A percentile compares a stretch with the other conserved stretches of the same genome.
Evolutionary conservation across 2,888 invertebrate genomes (phyloP).

Genomic region (Cistogaster globosa): DNA sequence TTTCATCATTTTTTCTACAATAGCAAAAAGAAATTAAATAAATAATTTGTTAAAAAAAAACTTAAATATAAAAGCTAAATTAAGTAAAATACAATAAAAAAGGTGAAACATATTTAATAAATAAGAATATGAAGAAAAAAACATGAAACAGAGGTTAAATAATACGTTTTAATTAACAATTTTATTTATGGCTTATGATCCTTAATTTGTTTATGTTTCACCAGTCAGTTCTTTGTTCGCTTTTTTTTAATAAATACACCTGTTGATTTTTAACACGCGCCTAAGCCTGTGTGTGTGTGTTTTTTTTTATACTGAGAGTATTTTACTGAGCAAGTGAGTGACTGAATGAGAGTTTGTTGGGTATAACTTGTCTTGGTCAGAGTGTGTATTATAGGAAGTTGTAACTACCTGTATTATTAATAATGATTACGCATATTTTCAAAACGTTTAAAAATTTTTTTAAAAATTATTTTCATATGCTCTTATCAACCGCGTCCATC

Average conservation of each 20-base stretch:
- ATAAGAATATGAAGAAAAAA: not conserved
- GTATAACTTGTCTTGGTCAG: conserved; percentile 30
- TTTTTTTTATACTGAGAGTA: not conserved
- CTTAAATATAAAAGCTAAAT: not conserved
- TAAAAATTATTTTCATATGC: conserved; percentile 17
- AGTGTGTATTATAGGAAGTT: conserved; percentile 45
- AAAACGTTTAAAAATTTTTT: conserved; percentile 50
- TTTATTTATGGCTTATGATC: conserved; percentile 30
- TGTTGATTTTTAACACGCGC: conserved; percentile 65
- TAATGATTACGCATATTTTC: conserved; percentile 63
- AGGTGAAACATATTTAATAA: not conserved
- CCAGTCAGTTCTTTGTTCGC: conserved; percentile 28
- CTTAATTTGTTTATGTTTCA: conserved; percentile 40
- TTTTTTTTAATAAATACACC: conserved; percentile 55
- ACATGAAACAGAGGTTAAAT: not conserved
- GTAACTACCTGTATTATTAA: conserved; percentile 62
- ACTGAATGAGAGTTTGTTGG: not conserved
- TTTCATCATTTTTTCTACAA: conserved; percentile 83
- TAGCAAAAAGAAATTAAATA: conserved; percentile 37
- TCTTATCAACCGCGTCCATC: conserved; percentile 59
- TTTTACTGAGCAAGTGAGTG: not conserved
- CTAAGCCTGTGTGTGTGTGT: conserved; percentile 4
- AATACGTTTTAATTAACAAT: not conserved
- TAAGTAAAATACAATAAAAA: not conserved
- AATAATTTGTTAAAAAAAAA: not conserved